Evolutionary conservation across 2,113 vertebrate species (phyloP), one percentile per base, ranked within the genome.

Genomic region (Sigmodon hispidus): DNA sequence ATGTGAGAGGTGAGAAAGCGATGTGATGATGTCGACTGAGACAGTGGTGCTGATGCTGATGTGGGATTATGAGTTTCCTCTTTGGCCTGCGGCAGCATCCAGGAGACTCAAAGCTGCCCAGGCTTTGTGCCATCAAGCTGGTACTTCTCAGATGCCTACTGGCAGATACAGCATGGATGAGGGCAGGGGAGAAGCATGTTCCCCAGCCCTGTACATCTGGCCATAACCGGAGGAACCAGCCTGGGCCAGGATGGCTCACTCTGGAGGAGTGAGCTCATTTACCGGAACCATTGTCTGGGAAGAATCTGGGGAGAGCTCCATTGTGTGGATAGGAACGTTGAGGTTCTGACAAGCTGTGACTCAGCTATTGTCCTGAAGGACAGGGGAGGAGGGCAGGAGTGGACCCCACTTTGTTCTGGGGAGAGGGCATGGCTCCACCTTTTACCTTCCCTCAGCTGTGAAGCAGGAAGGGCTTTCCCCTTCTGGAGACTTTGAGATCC

Each of bases 181-280:
- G 22, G 76, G 69, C 10, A 29, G 81, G 77, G 45, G 55, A 76
- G 77, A 80, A 79, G 43, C 15, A 1, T 0, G 6, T 52, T 50
- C 36, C 45, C 77, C 67, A 89, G 57, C 26, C 29, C 77, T 0
- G 0, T 50, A 45, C 16, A 81, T 89, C 70, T 6, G 0, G 50
- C 80, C 2, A 15, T 65, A 94, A 96, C 96, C 88, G 57, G 95
- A 75, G 96, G 94, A 96, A 97, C 92, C 90, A 61, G 97, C 80
- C 50, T 31, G 48, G 79, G 36, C 45, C 26, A 34, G 77, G 81
- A 31, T 43, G 91, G 83, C 75, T 96, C 52, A 76, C 55, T 43
- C 48, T 0, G 0, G 10, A 31, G 22, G 24, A 11, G 55, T 93
- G 96, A 97, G 80, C 70, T 97, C 96, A 95, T 72, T 87, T 81